phyloP scores from a whole-genome alignment of 2,113 vertebrate genomes.

The Chionis minor region DNA sequence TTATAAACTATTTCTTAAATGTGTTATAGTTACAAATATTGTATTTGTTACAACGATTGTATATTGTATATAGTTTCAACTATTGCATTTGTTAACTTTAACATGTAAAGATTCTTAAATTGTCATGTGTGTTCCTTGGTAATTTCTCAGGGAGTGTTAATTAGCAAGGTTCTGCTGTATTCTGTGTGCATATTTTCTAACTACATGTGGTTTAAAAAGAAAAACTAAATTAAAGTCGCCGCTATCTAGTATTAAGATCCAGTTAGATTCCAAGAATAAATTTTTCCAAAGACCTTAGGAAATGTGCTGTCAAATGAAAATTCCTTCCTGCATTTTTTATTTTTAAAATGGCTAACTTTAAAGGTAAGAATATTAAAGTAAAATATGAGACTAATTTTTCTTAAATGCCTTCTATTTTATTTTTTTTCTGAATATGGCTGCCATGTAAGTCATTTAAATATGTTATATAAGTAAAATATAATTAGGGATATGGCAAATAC shows the following conservation, averaged over 20 bases:
- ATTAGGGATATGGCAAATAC: not conserved
- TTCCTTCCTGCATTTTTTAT: not conserved
- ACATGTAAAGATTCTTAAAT: not conserved
- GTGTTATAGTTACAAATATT: not conserved
- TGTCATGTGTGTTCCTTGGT: not conserved
- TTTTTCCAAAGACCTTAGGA: not conserved
- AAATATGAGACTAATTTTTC: not conserved
- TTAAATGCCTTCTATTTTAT: not conserved
- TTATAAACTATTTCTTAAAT: not conserved
- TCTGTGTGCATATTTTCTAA: not conserved
- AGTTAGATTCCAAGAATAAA: not conserved
- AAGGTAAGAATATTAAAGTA: not conserved
- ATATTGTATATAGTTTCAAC: not conserved
- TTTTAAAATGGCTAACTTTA: not conserved
- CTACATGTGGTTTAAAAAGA: not conserved
- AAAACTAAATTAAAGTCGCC: not conserved
- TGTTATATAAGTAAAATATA: not conserved
- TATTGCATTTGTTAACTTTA: not conserved
- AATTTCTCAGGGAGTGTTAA: not conserved
- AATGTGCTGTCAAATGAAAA: not conserved
- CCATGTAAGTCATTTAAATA: not conserved
- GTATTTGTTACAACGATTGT: too few species aligned
- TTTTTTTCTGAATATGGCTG: not conserved
- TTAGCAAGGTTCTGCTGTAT: constrained; percentile 51
- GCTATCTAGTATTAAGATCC: not conserved